Evolutionary conservation across 2,113 vertebrate species (phyloP).

Genomic region (Chascanopsetta lugubris): DNA sequence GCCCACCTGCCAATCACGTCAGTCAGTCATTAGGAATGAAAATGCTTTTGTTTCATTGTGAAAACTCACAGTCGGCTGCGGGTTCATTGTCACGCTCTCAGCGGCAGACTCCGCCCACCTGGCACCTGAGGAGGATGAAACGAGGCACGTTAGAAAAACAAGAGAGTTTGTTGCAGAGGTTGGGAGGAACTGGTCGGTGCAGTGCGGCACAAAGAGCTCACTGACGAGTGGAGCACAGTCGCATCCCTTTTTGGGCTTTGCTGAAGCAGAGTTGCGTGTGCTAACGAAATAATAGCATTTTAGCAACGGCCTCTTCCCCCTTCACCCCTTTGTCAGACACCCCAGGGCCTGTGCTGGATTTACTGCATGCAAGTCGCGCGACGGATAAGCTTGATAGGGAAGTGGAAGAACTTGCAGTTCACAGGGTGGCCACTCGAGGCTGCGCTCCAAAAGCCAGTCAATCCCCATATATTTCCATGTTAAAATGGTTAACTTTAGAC

Average conservation of each 20-base stretch:
- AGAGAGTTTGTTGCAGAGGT: conserved; percentile 9
- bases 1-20: conserved; percentile 14
- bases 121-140: conserved; percentile 10
- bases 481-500: no score
- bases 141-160: not conserved
- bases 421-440: no score
- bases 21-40: conserved; percentile 1
- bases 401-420: no score
- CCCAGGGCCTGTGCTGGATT: no score
- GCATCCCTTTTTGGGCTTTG: not conserved
- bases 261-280: not conserved
- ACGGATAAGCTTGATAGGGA: no score
- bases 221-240: conserved; percentile 9
- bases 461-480: no score
- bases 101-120: conserved; percentile 32
- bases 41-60: conserved; percentile 24
- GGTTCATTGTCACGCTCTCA: conserved; percentile 20
- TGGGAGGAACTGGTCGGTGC: conserved; percentile 46
- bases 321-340: no score
- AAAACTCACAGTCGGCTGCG: conserved; percentile 14
- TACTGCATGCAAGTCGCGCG: no score
- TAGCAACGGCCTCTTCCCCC: no score
- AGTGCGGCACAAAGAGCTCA: conserved; percentile 31
- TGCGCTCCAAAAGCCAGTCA: no score
- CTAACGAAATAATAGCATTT: no score